Conservation (phyloP, 2,797 vertebrate species). For the Megalops cyprinoides region DNA sequence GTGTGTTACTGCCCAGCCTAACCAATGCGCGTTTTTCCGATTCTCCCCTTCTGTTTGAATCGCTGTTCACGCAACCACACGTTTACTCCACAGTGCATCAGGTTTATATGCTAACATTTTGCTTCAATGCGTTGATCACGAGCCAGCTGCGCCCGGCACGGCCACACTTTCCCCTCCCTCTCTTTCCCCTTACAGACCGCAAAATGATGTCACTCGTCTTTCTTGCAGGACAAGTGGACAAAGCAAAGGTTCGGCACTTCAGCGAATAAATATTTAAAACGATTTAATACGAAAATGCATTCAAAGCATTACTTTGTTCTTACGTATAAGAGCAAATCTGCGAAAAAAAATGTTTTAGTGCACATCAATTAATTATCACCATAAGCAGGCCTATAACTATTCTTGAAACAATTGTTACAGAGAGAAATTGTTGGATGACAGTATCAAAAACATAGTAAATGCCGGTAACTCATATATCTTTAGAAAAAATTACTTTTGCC, state of each 20-base stretch:
- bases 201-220: constrained; percentile 75
- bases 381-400: no score
- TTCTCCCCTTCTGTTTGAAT: constrained; percentile 38
- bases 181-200: constrained; percentile 60
- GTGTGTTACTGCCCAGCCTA: constrained; percentile 3
- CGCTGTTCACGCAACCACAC: constrained; percentile 44
- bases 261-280: no score
- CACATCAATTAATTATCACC: no score
- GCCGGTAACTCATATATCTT: no score
- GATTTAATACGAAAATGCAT: no score
- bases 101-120: constrained; percentile 28
- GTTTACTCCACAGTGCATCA: constrained; percentile 3
- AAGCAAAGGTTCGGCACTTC: background rate
- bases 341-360: no score
- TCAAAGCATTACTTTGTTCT: no score
- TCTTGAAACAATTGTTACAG: no score
- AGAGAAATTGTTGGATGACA: no score
- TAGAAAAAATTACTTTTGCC: no score
- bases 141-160: background rate
- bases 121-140: constrained; percentile 24
- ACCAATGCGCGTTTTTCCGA: constrained; percentile 32
- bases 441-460: no score
- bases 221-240: constrained; percentile 7
- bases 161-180: constrained; percentile 15
- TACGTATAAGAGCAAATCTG: no score